Conservation (phyloP, 2,888 invertebrate genomes). For the Schrankia costaestrigalis region DNA sequence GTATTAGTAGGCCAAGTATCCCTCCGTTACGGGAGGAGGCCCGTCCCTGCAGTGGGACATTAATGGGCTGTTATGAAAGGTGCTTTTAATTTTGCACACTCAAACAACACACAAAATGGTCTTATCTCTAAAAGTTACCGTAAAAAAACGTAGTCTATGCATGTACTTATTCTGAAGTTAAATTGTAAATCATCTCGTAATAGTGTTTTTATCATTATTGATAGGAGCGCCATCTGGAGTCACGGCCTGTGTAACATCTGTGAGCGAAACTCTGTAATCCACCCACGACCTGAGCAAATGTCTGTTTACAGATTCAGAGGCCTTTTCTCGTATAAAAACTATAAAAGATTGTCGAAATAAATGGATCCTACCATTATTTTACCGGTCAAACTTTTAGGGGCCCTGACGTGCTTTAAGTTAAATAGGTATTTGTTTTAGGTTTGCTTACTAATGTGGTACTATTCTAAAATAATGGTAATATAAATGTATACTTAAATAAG, state of each 20-base stretch:
- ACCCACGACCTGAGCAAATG: constrained; percentile 35
- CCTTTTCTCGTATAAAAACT: constrained; percentile 44
- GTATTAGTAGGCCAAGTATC: too few species aligned
- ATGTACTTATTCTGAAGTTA: constrained; percentile 21
- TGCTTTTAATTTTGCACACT: neutral
- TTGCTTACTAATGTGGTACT: too few species aligned
- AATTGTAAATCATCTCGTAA: constrained; percentile 42
- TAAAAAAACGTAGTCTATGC: constrained; percentile 4
- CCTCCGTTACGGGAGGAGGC: too few species aligned
- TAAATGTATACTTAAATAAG: too few species aligned
- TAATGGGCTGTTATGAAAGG: too few species aligned
- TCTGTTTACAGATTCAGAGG: constrained; percentile 53
- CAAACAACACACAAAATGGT: constrained; percentile 1
- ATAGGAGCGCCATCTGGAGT: constrained; percentile 46
- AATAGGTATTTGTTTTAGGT: too few species aligned
- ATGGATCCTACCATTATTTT: constrained; percentile 25
- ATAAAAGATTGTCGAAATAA: constrained; percentile 36
- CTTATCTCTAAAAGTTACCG: constrained; percentile 6
- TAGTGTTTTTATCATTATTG: constrained; percentile 46
- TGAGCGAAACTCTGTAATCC: constrained; percentile 38
- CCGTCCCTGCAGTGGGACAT: too few species aligned
- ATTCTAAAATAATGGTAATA: too few species aligned
- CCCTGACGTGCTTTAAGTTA: constrained; percentile 8
- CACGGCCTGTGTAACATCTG: constrained; percentile 49
- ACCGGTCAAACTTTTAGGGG: constrained; percentile 14